These are phyloP conservation scores for Psilopogon haemacephalus DNA, from an alignment of 2,113 vertebrate species.

Conservation along the genomic window DNA sequence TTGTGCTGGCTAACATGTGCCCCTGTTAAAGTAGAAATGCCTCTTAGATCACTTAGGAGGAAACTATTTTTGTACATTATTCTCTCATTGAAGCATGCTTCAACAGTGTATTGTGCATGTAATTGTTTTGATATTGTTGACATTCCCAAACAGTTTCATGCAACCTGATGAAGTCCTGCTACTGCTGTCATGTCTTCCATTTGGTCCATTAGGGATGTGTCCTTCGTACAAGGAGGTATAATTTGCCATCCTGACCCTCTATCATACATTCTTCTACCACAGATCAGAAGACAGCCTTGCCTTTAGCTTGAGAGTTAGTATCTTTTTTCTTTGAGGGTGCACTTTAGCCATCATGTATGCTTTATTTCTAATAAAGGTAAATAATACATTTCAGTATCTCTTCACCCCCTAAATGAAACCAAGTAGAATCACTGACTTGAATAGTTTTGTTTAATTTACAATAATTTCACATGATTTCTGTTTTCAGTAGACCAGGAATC, in stretches of 20 bases:
- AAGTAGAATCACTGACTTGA: background rate
- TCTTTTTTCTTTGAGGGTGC: background rate
- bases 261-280: background rate
- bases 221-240: background rate
- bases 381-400: background rate
- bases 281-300: background rate
- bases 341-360: background rate
- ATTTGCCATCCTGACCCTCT: background rate
- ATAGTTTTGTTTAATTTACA: background rate
- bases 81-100: slow-evolving; percentile 40
- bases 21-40: background rate
- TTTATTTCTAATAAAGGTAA: background rate
- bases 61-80: background rate
- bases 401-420: background rate
- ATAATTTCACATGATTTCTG: slow-evolving; percentile 32
- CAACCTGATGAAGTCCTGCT: background rate
- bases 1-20: background rate
- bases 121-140: background rate
- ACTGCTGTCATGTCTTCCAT: background rate
- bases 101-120: slow-evolving; percentile 23
- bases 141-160: background rate
- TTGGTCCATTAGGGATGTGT: background rate
- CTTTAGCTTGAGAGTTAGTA: background rate
- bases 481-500: slow-evolving; percentile 87
- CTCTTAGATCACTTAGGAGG: background rate